Evolutionary conservation across 2,888 invertebrate species (phyloP), one percentile per base, ranked within the genome.

Genomic region (Lacanobia wlatinum): DNA sequence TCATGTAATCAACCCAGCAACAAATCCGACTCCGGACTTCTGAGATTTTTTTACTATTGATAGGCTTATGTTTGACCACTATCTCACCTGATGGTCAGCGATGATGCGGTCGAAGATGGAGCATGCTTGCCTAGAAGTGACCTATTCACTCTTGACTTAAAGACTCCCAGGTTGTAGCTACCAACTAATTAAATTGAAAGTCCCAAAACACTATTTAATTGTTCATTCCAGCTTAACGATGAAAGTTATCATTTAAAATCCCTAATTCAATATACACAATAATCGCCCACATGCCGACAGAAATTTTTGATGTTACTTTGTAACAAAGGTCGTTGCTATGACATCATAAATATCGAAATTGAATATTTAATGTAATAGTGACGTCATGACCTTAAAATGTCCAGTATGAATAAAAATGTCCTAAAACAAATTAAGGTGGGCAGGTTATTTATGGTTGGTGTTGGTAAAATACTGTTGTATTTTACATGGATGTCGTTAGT

Each of bases 271-370:
- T 67, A 59, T 23, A 62, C 10, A 12, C 9, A 28, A 53, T 12
- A 50, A n/a, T 14, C 62, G 43, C 73, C 79, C 62, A 73, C 67
- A 58, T 62, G 2, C 12, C 50, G 9, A 4, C 34, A 9, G 55
- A 52, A 55, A 65, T 71, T 53, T 48, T 76, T 60, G 62, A 80
- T 71, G 71, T 55, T 38, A 71, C 62, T 52, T 74, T 78, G 71
- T 58, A 6, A 40, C 10, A 53, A 81, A 80, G 77, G 79, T 80
- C 81, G 77, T 80, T 58, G 50, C 76, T 77, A 80, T 81, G 81
- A 77, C 73, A 66, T 72, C 72, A 76, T 76, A 55, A 65, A 61
- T 77, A 62, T 73, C 76, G 68, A 73, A 71, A 68, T 64, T 60
- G 60, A 63, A 75, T 69, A 66, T 59, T 70, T 48, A 68, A 70